Percentiles rank a stretch among this genome's conserved stretches.
These are phyloP conservation scores for Mythimna loreyi DNA, from an alignment of 2,888 invertebrate genomes.

Conservation along the genomic window DNA sequence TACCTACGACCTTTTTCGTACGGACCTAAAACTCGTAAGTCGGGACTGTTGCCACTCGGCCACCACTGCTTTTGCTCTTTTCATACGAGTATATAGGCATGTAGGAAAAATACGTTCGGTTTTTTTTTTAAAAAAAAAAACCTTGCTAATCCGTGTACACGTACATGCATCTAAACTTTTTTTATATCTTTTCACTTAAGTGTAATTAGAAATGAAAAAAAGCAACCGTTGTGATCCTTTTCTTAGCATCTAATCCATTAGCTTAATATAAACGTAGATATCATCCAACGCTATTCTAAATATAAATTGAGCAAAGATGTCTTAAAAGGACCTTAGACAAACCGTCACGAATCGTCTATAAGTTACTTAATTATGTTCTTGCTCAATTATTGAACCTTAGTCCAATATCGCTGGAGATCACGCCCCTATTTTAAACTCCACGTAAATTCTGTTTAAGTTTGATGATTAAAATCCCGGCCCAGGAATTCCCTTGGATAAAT, in stretches of 20 bases:
- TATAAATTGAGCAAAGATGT: neutral
- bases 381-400: slow-evolving; percentile 36
- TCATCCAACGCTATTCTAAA: neutral
- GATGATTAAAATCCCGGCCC: slow-evolving; percentile 56
- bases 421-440: slow-evolving; percentile 48
- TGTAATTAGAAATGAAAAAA: no score
- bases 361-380: slow-evolving; percentile 39
- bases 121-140: no score
- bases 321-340: slow-evolving; percentile 6
- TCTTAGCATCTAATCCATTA: neutral
- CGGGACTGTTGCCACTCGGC: no score
- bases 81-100: no score
- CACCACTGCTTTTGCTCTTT: no score
- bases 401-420: slow-evolving; percentile 41
- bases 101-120: no score
- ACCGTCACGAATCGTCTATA: slow-evolving; percentile 49
- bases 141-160: neutral
- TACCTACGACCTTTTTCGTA: no score
- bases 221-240: neutral
- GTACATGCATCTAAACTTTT: no score
- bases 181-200: no score
- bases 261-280: neutral
- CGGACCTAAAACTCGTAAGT: no score
- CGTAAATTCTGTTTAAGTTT: slow-evolving; percentile 60
- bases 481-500: slow-evolving; percentile 41